Evolutionary conservation across 2,888 invertebrate genomes (phyloP).

Genomic region (Listrodromus nycthemerus): DNA sequence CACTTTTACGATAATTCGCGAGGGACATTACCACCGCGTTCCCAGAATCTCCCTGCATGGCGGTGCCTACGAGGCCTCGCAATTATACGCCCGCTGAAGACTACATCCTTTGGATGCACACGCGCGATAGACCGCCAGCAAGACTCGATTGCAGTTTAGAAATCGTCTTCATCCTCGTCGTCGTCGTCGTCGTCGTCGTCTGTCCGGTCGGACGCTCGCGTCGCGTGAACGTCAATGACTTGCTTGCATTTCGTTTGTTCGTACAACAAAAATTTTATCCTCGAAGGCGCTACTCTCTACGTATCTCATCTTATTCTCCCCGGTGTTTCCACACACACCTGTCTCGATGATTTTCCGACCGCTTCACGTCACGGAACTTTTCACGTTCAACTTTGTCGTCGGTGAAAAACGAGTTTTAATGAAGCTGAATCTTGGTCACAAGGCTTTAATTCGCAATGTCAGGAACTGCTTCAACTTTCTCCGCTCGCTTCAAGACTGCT

Average conservation of each 20-base stretch:
- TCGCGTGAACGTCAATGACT: constrained; percentile 63
- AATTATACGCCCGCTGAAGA: constrained; percentile 58
- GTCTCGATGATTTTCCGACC: constrained; percentile 23
- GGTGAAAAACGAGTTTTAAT: neutral
- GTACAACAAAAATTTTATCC: neutral
- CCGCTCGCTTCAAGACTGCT: constrained; percentile 1
- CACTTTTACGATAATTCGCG: neutral
- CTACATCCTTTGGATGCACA: constrained; percentile 55
- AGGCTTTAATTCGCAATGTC: constrained; percentile 32
- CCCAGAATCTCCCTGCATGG: neutral
- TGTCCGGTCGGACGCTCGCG: constrained; percentile 22
- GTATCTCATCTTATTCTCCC: constrained; percentile 38
- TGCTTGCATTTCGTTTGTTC: constrained; percentile 22
- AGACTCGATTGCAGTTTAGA: constrained; percentile 65
- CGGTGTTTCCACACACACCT: constrained; percentile 12
- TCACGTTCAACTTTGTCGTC: neutral
- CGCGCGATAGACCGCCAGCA: constrained; percentile 36
- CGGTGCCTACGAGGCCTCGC: neutral
- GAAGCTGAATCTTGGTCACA: neutral
- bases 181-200: constrained; percentile 43
- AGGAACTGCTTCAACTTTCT: constrained; percentile 50
- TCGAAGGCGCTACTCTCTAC: neutral
- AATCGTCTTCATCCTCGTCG: constrained; percentile 63
- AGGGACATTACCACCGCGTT: neutral
- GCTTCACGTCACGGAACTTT: neutral